Evolutionary conservation across 2,113 vertebrate species (phyloP).

Genomic region (Eclectus roratus): DNA sequence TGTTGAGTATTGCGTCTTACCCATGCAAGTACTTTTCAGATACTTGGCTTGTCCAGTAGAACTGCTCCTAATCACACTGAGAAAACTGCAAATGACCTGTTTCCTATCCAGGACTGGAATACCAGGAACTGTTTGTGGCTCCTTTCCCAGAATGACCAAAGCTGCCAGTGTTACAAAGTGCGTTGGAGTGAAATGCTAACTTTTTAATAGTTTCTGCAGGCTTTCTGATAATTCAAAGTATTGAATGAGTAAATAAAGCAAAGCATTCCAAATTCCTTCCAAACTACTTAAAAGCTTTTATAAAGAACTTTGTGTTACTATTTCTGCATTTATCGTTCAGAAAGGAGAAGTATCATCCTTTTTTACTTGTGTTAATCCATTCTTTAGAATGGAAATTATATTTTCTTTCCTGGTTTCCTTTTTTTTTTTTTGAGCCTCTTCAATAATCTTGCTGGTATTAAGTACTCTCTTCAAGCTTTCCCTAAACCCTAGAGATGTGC

Average conservation of each 20-base stretch:
- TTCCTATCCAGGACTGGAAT: neutral
- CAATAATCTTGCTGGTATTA: neutral
- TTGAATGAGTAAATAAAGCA: neutral
- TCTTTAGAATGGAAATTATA: neutral
- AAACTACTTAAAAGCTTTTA: neutral
- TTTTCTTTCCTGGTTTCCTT: neutral
- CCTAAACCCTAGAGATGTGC: neutral
- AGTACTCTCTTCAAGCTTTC: neutral
- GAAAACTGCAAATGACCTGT: neutral
- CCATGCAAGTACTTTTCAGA: neutral
- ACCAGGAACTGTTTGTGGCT: constrained; percentile 12
- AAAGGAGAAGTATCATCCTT: neutral
- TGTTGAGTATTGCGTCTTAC: constrained; percentile 68
- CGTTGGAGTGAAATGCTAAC: neutral
- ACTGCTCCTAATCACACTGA: neutral
- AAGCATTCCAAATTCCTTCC: neutral
- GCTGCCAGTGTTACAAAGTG: neutral
- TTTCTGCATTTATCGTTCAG: constrained; percentile 1
- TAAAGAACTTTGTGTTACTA: neutral
- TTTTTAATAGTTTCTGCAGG: neutral
- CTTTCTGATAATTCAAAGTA: neutral
- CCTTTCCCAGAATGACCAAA: neutral
- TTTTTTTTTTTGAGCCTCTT: neutral
- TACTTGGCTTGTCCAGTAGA: neutral
- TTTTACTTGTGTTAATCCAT: neutral